Percentiles rank a stretch among this genome's conserved stretches.
phyloP scores from a whole-genome alignment of 2,797 vertebrate genomes.

The Dallia pectoralis region DNA sequence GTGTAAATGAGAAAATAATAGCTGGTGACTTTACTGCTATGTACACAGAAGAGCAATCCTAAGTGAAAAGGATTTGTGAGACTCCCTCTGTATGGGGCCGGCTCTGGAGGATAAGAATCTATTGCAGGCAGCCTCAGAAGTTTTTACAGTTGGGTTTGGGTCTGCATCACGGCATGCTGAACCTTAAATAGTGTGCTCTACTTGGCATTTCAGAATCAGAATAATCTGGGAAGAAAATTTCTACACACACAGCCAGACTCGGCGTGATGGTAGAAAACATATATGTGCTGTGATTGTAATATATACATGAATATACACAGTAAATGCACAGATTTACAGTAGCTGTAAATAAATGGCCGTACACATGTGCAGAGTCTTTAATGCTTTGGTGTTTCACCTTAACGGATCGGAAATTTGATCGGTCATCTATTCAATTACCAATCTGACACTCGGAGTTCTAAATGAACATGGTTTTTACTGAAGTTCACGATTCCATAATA shows the following conservation, averaged over 20 bases:
- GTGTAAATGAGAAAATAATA: background rate
- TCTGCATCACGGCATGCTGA: background rate
- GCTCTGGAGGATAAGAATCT: conserved; percentile 50
- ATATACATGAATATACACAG: too few relatives aligned
- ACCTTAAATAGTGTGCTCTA: background rate
- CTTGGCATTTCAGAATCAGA: background rate
- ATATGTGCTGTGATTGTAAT: too few relatives aligned
- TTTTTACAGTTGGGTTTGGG: conserved; percentile 74
- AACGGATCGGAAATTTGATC: too few relatives aligned
- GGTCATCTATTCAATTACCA: too few relatives aligned
- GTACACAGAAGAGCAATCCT: conserved; percentile 5
- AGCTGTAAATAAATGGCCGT: too few relatives aligned
- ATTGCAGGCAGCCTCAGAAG: conserved; percentile 64
- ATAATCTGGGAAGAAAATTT: too few relatives aligned
- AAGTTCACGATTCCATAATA: background rate
- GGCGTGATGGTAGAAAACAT: too few relatives aligned
- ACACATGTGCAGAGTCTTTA: too few relatives aligned
- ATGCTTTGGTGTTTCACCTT: too few relatives aligned
- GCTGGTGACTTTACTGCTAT: background rate
- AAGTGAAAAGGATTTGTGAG: conserved; percentile 50
- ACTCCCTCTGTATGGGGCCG: conserved; percentile 33
- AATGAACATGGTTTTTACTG: background rate
- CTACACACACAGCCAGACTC: too few relatives aligned
- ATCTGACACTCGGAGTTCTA: background rate
- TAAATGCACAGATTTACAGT: too few relatives aligned